phyloP scores from a whole-genome alignment of 2,888 invertebrate species.

The Euphydryas editha region DNA sequence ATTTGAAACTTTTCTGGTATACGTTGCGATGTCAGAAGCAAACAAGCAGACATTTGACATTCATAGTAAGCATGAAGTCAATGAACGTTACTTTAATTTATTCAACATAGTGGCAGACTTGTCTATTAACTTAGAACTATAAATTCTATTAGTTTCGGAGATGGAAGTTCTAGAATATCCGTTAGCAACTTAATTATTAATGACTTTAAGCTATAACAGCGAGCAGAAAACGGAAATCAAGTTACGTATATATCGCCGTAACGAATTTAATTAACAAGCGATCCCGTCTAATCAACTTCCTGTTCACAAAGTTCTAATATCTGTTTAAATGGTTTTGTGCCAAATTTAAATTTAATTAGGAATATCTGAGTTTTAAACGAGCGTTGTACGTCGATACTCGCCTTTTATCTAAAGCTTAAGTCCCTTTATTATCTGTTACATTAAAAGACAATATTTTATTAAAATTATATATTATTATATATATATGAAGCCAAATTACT shows the following conservation, averaged over 20 bases:
- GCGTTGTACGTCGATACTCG: not conserved
- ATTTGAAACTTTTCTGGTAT: too few species aligned
- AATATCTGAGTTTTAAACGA: not conserved
- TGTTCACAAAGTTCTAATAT: constrained; percentile 1
- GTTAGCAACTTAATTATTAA: not conserved
- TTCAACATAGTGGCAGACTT: not conserved
- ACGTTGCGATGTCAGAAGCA: too few species aligned
- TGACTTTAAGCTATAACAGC: not conserved
- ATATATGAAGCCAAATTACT: too few species aligned
- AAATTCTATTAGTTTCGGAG: not conserved
- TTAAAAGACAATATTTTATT: too few species aligned
- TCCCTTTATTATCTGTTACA: too few species aligned
- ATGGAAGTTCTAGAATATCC: not conserved
- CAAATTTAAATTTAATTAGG: not conserved
- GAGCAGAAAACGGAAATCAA: constrained; percentile 1
- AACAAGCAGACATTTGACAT: too few species aligned
- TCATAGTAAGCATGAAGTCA: too few species aligned
- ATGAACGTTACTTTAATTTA: too few species aligned
- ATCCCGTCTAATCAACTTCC: constrained; percentile 24
- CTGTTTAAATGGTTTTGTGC: constrained; percentile 9
- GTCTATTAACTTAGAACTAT: not conserved
- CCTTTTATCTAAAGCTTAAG: too few species aligned
- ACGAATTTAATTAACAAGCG: constrained; percentile 17
- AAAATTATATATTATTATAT: too few species aligned
- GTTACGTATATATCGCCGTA: constrained; percentile 5